A percentile compares a stretch with the other conserved stretches of the same genome.
Evolutionary conservation across 2,888 invertebrate genomes (phyloP).

Genomic region (Troilus luridus): DNA sequence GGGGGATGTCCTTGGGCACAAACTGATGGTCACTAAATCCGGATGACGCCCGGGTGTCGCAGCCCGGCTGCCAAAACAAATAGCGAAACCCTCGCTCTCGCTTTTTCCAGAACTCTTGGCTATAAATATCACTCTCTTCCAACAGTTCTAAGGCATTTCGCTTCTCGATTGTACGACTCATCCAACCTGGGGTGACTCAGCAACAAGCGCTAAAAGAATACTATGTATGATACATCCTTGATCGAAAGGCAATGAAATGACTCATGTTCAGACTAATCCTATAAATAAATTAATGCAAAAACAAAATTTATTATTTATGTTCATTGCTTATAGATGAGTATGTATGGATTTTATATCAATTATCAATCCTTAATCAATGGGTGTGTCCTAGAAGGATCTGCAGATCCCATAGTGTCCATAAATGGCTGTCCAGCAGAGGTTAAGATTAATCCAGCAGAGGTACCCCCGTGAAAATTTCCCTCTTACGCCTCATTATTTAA

Average conservation of each 20-base stretch:
- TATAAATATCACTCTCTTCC: slow-evolving; percentile 14
- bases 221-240: too few species aligned
- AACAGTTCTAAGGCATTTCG: slow-evolving; percentile 27
- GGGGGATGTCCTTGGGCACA: slow-evolving; percentile 7
- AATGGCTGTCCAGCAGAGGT: too few species aligned
- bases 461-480: too few species aligned
- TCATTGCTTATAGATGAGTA: too few species aligned
- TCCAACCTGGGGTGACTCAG: background rate
- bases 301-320: too few species aligned
- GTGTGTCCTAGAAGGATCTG: too few species aligned
- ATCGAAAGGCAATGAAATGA: background rate
- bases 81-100: slow-evolving; percentile 49
- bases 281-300: background rate
- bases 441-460: too few species aligned
- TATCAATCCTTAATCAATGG: too few species aligned
- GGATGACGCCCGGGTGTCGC: slow-evolving; percentile 56
- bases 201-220: background rate
- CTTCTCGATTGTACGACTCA: slow-evolving; percentile 42
- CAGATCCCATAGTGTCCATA: too few species aligned
- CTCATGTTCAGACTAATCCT: background rate
- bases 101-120: slow-evolving; percentile 22
- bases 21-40: slow-evolving; percentile 50
- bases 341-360: too few species aligned
- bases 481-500: too few species aligned
- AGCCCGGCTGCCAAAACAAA: slow-evolving; percentile 49